Base-by-base conservation (phyloP, 2,113 vertebrate genomes). In the Monarcha castaneiventris region DNA sequence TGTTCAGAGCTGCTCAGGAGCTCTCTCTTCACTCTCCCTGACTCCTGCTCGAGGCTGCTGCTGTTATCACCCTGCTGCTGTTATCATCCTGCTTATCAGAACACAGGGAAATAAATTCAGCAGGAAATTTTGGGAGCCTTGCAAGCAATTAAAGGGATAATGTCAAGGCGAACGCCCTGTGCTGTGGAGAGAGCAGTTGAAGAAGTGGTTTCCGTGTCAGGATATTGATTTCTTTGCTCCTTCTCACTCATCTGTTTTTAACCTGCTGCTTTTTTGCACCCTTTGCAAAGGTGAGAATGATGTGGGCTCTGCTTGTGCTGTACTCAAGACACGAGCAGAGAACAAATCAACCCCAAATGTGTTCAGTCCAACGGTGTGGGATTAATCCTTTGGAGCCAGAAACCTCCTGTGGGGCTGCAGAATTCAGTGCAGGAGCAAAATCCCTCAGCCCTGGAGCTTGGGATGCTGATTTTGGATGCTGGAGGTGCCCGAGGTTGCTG, bases 331-430 rank as follows among this genome's bases (percentile, higher is more conserved):
- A 4, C 0, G 8, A 15, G 27, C 11, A 64, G 67, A 58, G 58
- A 12, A 8, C 22, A 7, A 13, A n/a, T 43, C 69, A 23, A 13
- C n/a, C 55, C 44, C 11, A 4, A 4, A 0, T 7, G 6, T 32
- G 2, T 4, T 56, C 16, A 58, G 32, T 0, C 7, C 27, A 8
- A n/a, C 1, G 0, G 0, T 3, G 37, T 39, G 55, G 67, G 62
- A 16, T n/a, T 7, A 23, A n/a, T 52, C 39, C 4, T 27, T 32
- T 6, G 63, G 59, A 54, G 64, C 46, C 75, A 27, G 25, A 30
- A 20, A 1, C 18, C 35, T 86, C 68, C 63, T 29, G 4, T 3
- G 76, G 43, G 43, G n/a, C 44, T 62, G 75, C 39, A 4, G 8
- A 23, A 33, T 32, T 48, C 15, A 6, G 43, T 4, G 44, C 19